These are phyloP conservation scores for Diaprepes abbreviatus DNA, from an alignment of 2,888 invertebrate genomes.

Conservation along the genomic window DNA sequence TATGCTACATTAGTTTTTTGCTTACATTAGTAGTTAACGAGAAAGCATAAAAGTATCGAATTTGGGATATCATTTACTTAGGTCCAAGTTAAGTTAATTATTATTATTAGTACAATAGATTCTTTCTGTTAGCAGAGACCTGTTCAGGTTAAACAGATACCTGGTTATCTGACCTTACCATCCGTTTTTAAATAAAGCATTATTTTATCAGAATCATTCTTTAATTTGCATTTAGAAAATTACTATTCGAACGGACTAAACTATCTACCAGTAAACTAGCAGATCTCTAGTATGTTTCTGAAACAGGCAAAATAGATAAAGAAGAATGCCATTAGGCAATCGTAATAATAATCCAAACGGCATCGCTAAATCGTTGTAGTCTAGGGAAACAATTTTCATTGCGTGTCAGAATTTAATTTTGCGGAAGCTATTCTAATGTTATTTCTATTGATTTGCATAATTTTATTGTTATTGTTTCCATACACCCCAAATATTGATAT, in stretches of 20 bases:
- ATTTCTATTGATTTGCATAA: slow-evolving; percentile 47
- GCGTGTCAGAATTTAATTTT: slow-evolving; percentile 49
- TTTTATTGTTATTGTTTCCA: slow-evolving; percentile 40
- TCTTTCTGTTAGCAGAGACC: too few species aligned
- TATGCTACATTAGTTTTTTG: too few species aligned
- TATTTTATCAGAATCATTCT: neutral
- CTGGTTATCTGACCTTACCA: too few species aligned
- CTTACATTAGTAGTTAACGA: too few species aligned
- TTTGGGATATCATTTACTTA: too few species aligned
- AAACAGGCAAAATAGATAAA: slow-evolving; percentile 29
- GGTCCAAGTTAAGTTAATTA: too few species aligned
- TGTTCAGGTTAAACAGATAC: too few species aligned
- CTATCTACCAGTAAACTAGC: neutral
- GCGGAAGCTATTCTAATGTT: slow-evolving; percentile 43
- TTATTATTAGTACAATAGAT: too few species aligned
- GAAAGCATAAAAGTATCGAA: too few species aligned
- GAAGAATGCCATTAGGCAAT: slow-evolving; percentile 37
- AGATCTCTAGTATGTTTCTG: neutral
- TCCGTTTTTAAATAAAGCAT: too few species aligned
- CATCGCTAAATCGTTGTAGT: slow-evolving; percentile 39
- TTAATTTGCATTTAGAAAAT: neutral
- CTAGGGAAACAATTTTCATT: slow-evolving; percentile 43
- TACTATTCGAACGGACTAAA: neutral
- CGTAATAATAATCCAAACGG: slow-evolving; percentile 37
- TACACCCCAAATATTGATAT: slow-evolving; percentile 36